Percentiles rank a stretch among this genome's conserved stretches.
Conservation (phyloP, 2,888 invertebrate species). For the Zele albiditarsus region DNA sequence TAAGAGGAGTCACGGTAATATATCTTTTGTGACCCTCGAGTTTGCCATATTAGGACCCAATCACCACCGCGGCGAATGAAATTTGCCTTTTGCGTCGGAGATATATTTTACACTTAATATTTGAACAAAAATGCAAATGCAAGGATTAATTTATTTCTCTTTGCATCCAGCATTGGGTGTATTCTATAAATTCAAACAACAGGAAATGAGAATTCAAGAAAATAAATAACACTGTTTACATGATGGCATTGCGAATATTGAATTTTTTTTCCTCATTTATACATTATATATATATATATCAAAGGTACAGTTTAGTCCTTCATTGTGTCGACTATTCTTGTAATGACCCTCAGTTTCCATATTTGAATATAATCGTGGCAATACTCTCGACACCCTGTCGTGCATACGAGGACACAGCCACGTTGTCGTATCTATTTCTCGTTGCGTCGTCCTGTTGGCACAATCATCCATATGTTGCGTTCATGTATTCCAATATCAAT, state of each 20-base stretch:
- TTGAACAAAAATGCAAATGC: not conserved
- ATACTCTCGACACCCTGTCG: conserved; percentile 44
- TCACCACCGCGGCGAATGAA: conserved; percentile 35
- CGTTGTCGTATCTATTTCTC: conserved; percentile 13
- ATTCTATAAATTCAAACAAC: not conserved
- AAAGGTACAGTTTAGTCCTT: not conserved
- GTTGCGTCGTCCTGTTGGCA: not conserved
- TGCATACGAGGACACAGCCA: conserved; percentile 44
- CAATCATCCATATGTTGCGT: too few relatives aligned
- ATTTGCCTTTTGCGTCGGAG: conserved; percentile 34
- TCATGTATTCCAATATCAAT: too few relatives aligned
- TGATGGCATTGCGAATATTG: not conserved
- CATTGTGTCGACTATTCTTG: conserved; percentile 36
- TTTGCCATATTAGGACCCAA: conserved; percentile 43
- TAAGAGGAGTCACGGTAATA: conserved; percentile 39
- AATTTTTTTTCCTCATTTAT: conserved; percentile 15
- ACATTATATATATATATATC: not conserved
- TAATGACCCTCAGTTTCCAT: conserved; percentile 56
- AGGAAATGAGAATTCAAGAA: conserved; percentile 25
- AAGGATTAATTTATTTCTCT: too few relatives aligned
- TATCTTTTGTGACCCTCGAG: conserved; percentile 41
- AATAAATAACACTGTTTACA: not conserved
- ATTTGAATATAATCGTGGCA: conserved; percentile 58
- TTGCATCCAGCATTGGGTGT: too few relatives aligned
- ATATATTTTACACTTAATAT: conserved; percentile 10